A percentile compares a stretch with the other conserved stretches of the same genome.
These are phyloP conservation scores for Sebastes fasciatus DNA, from an alignment of 2,113 vertebrate genomes.

Conservation along the genomic window DNA sequence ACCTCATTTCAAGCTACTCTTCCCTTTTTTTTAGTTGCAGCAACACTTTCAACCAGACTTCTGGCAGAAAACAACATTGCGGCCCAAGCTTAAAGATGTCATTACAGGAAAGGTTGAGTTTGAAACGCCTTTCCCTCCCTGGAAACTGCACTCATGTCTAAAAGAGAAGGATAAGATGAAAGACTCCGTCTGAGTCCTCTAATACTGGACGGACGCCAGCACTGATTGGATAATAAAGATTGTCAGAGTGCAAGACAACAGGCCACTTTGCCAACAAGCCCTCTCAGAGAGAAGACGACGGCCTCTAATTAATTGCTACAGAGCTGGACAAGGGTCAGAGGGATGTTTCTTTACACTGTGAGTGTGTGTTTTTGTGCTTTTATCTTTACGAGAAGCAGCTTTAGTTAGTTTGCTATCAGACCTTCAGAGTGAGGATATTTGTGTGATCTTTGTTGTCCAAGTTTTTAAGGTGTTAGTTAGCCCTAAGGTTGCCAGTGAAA, in stretches of 20 bases:
- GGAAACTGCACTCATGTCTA: not conserved
- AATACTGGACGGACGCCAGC: slow-evolving; percentile 40
- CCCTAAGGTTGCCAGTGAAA: not conserved
- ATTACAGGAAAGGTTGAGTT: slow-evolving; percentile 32
- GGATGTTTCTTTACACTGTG: slow-evolving; percentile 1
- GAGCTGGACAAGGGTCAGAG: slow-evolving; percentile 22
- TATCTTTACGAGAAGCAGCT: not conserved
- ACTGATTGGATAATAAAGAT: slow-evolving; percentile 46
- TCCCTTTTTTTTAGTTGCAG: not conserved
- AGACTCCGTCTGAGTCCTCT: slow-evolving; percentile 23
- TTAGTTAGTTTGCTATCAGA: not conserved
- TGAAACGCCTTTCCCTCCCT: not conserved
- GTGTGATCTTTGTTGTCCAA: not conserved
- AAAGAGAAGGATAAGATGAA: slow-evolving; percentile 26
- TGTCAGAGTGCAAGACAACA: slow-evolving; percentile 33
- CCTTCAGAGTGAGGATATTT: slow-evolving; percentile 5
- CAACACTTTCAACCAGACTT: not conserved
- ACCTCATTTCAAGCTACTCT: not conserved
- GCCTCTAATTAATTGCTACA: slow-evolving; percentile 45
- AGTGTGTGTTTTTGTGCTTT: slow-evolving; percentile 6
- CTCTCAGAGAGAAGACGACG: slow-evolving; percentile 26
- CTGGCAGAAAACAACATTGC: slow-evolving; percentile 8
- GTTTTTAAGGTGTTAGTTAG: not conserved
- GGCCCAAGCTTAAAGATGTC: slow-evolving; percentile 3
- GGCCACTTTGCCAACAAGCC: slow-evolving; percentile 29